A percentile compares a stretch with the other conserved stretches of the same genome.
phyloP scores from a whole-genome alignment of 2,797 vertebrate genomes.

The Tenualosa ilisha region DNA sequence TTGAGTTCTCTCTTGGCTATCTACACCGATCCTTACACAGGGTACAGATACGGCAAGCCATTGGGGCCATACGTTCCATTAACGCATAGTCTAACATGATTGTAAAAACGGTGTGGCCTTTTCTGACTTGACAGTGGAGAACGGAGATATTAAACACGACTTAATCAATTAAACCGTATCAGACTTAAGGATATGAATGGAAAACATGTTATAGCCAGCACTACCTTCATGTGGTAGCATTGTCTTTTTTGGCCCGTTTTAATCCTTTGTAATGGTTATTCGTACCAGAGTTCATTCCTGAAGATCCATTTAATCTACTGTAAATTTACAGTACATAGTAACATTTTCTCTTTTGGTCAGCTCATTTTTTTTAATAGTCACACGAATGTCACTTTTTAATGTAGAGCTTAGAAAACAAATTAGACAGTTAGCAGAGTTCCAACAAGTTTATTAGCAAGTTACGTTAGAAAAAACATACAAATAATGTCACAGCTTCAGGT shows the following conservation, averaged over 20 bases:
- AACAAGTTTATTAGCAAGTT: slow-evolving; percentile 80
- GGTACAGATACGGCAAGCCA: slow-evolving; percentile 16
- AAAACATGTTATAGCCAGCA: background rate
- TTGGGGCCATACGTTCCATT: slow-evolving; percentile 1
- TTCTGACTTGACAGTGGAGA: background rate
- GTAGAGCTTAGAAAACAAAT: too few species aligned
- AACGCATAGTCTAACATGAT: background rate
- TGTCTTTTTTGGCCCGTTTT: background rate
- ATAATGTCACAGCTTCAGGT: slow-evolving; percentile 85
- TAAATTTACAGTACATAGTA: background rate
- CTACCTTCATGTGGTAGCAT: background rate
- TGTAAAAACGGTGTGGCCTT: background rate
- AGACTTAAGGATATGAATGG: background rate
- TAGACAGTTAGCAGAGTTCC: slow-evolving; percentile 56
- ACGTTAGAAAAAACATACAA: slow-evolving; percentile 79
- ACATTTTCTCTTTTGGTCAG: background rate
- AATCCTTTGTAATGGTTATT: background rate
- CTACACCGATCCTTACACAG: background rate
- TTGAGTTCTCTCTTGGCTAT: slow-evolving; percentile 16
- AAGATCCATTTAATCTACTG: background rate
- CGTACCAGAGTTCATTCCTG: background rate
- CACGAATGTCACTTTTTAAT: background rate
- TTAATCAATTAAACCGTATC: too few species aligned
- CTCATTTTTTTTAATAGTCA: background rate
- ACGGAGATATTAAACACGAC: background rate